Conservation (phyloP, 2,113 vertebrate species). For the Apteryx mantelli region DNA sequence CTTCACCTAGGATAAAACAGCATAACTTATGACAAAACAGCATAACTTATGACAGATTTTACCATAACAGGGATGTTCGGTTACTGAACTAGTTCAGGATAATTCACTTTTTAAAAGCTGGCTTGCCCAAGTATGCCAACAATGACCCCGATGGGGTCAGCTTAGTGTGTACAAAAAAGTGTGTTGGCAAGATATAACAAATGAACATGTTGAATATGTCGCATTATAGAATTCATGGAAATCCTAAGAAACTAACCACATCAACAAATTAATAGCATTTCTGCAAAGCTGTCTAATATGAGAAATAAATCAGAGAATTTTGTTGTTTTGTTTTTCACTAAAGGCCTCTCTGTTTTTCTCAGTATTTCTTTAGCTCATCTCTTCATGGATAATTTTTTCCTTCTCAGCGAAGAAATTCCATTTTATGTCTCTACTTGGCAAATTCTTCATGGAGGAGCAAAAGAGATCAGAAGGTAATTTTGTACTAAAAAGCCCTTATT, state of each 20-base stretch:
- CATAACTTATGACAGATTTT: neutral
- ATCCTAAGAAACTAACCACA: neutral
- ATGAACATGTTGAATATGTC: fast-evolving
- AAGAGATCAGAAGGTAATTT: neutral
- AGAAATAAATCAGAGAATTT: neutral
- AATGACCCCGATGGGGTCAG: neutral
- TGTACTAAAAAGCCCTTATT: neutral
- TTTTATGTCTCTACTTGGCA: neutral
- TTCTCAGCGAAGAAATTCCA: neutral
- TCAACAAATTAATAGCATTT: neutral
- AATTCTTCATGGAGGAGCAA: neutral
- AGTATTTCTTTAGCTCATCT: neutral
- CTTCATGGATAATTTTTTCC: neutral
- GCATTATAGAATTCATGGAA: neutral
- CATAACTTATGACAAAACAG: neutral
- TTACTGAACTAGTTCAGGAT: neutral
- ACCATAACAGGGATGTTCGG: neutral
- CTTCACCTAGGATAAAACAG: neutral
- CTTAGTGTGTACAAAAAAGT: neutral
- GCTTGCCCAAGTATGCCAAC: neutral
- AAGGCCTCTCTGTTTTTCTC: neutral
- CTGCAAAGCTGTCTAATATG: neutral
- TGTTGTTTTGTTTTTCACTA: neutral
- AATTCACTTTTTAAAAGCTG: neutral
- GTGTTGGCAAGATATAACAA: neutral